A percentile compares a stretch with the other conserved stretches of the same genome.
Conservation (phyloP, 2,888 invertebrate species). For the Drosophila kambysellisi region DNA sequence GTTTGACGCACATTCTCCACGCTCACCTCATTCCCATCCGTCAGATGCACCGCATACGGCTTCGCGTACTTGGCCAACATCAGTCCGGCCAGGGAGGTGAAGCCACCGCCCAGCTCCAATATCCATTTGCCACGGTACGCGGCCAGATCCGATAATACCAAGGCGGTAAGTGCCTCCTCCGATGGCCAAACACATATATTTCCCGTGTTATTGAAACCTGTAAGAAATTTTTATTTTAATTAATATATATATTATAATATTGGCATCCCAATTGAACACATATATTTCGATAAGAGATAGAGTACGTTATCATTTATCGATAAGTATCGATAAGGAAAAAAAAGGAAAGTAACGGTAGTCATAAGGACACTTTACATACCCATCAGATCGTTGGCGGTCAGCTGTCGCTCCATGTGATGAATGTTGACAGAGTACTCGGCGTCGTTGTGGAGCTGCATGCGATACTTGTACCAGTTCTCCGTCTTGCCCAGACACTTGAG, state of each 20-base stretch:
- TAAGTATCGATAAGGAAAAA: neutral
- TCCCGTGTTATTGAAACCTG: slow-evolving; percentile 91
- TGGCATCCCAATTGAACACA: too few relatives aligned
- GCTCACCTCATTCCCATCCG: slow-evolving; percentile 92
- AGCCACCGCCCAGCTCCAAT: slow-evolving; percentile 93
- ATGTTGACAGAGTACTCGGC: slow-evolving; percentile 87
- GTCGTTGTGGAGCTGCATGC: slow-evolving; percentile 85
- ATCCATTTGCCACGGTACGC: slow-evolving; percentile 89
- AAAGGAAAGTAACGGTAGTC: neutral
- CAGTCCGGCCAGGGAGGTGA: slow-evolving; percentile 93
- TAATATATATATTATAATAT: neutral
- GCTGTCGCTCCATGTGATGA: slow-evolving; percentile 87
- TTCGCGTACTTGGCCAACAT: slow-evolving; percentile 89
- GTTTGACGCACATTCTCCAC: slow-evolving; percentile 90
- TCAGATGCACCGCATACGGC: slow-evolving; percentile 88
- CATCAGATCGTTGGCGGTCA: slow-evolving; percentile 90
- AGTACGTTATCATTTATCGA: too few relatives aligned
- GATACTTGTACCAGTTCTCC: slow-evolving; percentile 88
- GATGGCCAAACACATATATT: slow-evolving; percentile 93
- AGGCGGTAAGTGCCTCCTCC: slow-evolving; percentile 90
- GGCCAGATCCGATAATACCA: slow-evolving; percentile 88
- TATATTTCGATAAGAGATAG: too few relatives aligned
- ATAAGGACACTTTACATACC: slow-evolving; percentile 69
- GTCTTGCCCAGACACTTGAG: slow-evolving; percentile 85
- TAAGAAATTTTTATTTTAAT: neutral